These are phyloP conservation scores for Nerophis ophidion DNA, from an alignment of 2,113 vertebrate species.

Conservation along the genomic window DNA sequence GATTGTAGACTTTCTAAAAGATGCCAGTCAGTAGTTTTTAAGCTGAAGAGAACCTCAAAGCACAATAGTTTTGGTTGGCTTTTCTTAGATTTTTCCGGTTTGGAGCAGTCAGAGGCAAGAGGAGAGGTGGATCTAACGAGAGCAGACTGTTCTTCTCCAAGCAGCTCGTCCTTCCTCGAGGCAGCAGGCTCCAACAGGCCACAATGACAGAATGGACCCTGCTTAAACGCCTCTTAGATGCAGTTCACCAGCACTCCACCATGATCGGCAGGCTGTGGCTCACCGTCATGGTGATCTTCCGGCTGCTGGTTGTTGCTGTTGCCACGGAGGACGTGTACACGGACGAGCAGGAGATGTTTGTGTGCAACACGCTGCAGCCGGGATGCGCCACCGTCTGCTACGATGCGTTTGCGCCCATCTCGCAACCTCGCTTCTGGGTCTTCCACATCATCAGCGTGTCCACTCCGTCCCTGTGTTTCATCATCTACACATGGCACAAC, in stretches of 20 bases:
- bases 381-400: slow-evolving; percentile 75
- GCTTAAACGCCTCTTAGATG: slow-evolving; percentile 74
- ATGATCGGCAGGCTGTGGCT: slow-evolving; percentile 76
- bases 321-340: slow-evolving; percentile 74
- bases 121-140: slow-evolving; percentile 40
- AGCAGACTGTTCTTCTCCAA: slow-evolving; percentile 37
- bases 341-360: slow-evolving; percentile 75
- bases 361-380: slow-evolving; percentile 73
- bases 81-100: too few species aligned
- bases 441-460: slow-evolving; percentile 77
- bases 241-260: slow-evolving; percentile 77
- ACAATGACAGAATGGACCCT: slow-evolving; percentile 77
- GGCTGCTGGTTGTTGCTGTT: slow-evolving; percentile 71
- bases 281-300: slow-evolving; percentile 76
- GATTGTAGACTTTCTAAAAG: not conserved
- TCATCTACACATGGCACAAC: slow-evolving; percentile 76
- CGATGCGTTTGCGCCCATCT: slow-evolving; percentile 72
- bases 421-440: slow-evolving; percentile 76
- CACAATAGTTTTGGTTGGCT: not conserved
- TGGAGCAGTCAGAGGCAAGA: not conserved
- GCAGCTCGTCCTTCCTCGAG: slow-evolving; percentile 28
- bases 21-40: not conserved
- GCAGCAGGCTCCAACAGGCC: slow-evolving; percentile 34
- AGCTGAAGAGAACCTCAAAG: not conserved
- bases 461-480: slow-evolving; percentile 72